These are phyloP conservation scores for Noctua janthina DNA, from an alignment of 2,888 invertebrate genomes.

Conservation along the genomic window DNA sequence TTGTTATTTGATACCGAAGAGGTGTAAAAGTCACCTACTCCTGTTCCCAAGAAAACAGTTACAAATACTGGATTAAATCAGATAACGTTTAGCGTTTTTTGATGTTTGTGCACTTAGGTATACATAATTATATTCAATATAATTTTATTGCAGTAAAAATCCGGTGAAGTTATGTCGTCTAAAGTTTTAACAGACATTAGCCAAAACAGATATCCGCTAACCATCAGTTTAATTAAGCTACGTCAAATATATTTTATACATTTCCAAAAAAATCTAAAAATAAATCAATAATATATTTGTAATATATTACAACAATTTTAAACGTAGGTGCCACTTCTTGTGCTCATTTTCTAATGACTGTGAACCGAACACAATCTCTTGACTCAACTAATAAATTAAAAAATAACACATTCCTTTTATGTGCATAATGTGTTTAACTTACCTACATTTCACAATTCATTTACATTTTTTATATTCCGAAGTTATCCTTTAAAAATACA, in stretches of 20 bases:
- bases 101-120: constrained; percentile 24
- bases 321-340: constrained; percentile 65
- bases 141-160: constrained; percentile 5
- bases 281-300: constrained; percentile 40
- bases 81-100: constrained; percentile 38
- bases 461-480: constrained; percentile 70
- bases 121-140: constrained; percentile 8
- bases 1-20: constrained; percentile 48
- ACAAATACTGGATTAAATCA: constrained; percentile 36
- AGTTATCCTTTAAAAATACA: constrained; percentile 53
- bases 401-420: constrained; percentile 65
- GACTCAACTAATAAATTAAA: constrained; percentile 66
- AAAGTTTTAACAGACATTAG: constrained; percentile 12
- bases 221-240: constrained; percentile 58
- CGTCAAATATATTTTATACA: constrained; percentile 43
- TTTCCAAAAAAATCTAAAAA: constrained; percentile 49
- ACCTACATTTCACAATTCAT: constrained; percentile 71
- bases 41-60: constrained; percentile 36
- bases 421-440: constrained; percentile 65
- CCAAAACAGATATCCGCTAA: constrained; percentile 26
- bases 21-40: constrained; percentile 40
- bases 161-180: constrained; percentile 19
- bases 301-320: constrained; percentile 55
- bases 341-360: constrained; percentile 69
- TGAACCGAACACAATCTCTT: constrained; percentile 66